Conservation (phyloP, 1,140 invertebrate genomes). For the Marisa cornuarietis region DNA sequence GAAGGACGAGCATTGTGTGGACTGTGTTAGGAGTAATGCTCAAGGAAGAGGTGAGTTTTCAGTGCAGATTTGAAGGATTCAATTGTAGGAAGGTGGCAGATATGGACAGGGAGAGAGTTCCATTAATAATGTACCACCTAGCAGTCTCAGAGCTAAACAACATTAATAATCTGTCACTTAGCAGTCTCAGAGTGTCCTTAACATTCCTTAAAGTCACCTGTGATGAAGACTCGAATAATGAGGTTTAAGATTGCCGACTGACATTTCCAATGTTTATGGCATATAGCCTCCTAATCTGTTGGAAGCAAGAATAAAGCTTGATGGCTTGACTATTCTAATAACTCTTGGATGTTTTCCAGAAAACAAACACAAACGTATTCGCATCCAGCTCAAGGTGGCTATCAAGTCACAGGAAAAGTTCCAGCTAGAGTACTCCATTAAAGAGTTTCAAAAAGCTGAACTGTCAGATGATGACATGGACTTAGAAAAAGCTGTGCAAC, state of each 20-base stretch:
- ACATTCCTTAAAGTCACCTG: too few species aligned
- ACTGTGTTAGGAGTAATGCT: too few species aligned
- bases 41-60: too few species aligned
- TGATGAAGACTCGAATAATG: too few species aligned
- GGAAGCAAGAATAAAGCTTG: background rate
- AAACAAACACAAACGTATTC: conserved; percentile 48
- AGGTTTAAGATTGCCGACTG: background rate
- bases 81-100: too few species aligned
- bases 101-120: too few species aligned
- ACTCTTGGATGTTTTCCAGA: conserved; percentile 38
- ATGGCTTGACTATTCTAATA: background rate
- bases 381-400: conserved; percentile 61
- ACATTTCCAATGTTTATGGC: background rate
- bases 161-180: too few species aligned
- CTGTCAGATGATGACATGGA: conserved; percentile 61
- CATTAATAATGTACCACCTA: too few species aligned
- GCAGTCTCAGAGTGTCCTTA: too few species aligned
- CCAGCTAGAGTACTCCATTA: conserved; percentile 53
- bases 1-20: too few species aligned
- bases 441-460: conserved; percentile 59
- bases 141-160: too few species aligned
- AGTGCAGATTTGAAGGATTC: too few species aligned
- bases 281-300: background rate
- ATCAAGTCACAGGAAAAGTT: conserved; percentile 56
- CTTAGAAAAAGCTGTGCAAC: conserved; percentile 52